Evolutionary conservation across 2,797 vertebrate genomes (phyloP).

Genomic region (Smutsia gigantea): DNA sequence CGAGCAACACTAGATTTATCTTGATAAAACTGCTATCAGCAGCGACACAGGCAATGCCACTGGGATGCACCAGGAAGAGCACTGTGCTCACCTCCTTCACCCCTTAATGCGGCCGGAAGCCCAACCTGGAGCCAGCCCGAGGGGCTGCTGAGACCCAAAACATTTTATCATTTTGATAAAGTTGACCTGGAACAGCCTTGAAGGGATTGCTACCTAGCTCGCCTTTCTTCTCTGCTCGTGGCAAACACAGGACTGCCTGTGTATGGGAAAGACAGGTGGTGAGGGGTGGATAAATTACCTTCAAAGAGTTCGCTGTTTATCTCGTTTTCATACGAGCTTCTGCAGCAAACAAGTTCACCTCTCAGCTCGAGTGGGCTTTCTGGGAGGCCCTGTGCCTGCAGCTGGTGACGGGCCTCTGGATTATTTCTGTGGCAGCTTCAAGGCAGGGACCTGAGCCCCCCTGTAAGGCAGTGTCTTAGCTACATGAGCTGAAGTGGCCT

Average conservation of each 20-base stretch:
- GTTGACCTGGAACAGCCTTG: conserved; percentile 59
- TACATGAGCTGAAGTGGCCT: neutral
- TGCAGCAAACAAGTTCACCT: conserved; percentile 50
- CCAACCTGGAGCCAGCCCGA: conserved; percentile 66
- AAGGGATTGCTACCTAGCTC: conserved; percentile 11
- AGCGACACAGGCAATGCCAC: conserved; percentile 76
- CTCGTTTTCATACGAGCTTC: conserved; percentile 49
- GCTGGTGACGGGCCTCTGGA: neutral
- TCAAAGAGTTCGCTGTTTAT: conserved; percentile 66
- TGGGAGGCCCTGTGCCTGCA: neutral
- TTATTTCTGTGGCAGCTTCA: neutral
- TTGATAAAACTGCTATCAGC: conserved; percentile 88
- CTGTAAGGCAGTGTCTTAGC: neutral
- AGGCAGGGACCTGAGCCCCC: no score
- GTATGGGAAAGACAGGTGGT: conserved; percentile 9
- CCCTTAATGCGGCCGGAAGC: conserved; percentile 76
- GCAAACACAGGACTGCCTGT: neutral
- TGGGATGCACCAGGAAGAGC: conserved; percentile 62
- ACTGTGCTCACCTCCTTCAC: conserved; percentile 80
- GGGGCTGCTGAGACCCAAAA: conserved; percentile 41
- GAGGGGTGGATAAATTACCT: conserved; percentile 39
- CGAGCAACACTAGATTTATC: conserved; percentile 89
- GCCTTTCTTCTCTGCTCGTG: neutral
- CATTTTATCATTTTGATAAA: conserved; percentile 78
- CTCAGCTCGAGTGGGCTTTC: conserved; percentile 23